phyloP scores from a whole-genome alignment of 1,140 invertebrate species.

The Ladona fulva region DNA sequence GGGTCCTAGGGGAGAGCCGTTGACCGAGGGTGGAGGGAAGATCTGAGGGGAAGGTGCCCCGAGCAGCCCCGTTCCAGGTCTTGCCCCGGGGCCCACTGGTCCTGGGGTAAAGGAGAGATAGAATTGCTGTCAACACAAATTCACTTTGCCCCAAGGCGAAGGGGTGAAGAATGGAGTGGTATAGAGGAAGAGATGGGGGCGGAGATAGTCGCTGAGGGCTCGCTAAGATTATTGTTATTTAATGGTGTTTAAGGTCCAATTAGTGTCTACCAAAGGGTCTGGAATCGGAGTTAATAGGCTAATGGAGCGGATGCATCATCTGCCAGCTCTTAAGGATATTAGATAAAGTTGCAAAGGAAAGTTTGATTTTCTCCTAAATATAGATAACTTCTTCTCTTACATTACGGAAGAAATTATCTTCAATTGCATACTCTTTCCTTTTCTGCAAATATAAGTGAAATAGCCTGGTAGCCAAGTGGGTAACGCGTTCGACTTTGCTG shows the following conservation, averaged over 20 bases:
- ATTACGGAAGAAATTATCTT: too few relatives aligned
- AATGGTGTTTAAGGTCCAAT: constrained; percentile 1
- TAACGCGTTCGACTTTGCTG: too few relatives aligned
- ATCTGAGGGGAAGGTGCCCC: not conserved
- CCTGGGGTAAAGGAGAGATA: not conserved
- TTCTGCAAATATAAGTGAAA: too few relatives aligned
- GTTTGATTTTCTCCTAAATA: too few relatives aligned
- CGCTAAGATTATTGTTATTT: constrained; percentile 3
- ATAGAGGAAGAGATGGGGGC: not conserved
- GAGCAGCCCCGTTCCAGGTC: not conserved
- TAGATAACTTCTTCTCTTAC: too few relatives aligned
- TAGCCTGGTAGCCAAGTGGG: too few relatives aligned
- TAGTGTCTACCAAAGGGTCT: not conserved
- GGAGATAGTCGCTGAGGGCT: not conserved
- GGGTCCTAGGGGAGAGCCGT: not conserved
- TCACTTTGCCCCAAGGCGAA: not conserved
- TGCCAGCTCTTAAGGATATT: too few relatives aligned
- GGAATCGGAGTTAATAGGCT: too few relatives aligned
- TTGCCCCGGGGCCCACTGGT: not conserved
- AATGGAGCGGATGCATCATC: too few relatives aligned
- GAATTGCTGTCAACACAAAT: constrained; percentile 6
- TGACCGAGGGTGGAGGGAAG: not conserved
- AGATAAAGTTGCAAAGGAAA: too few relatives aligned
- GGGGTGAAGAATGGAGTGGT: not conserved
- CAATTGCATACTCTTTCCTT: too few relatives aligned